These are phyloP conservation scores for Mustela nigripes DNA, from an alignment of 2,113 vertebrate species.

Conservation along the genomic window DNA sequence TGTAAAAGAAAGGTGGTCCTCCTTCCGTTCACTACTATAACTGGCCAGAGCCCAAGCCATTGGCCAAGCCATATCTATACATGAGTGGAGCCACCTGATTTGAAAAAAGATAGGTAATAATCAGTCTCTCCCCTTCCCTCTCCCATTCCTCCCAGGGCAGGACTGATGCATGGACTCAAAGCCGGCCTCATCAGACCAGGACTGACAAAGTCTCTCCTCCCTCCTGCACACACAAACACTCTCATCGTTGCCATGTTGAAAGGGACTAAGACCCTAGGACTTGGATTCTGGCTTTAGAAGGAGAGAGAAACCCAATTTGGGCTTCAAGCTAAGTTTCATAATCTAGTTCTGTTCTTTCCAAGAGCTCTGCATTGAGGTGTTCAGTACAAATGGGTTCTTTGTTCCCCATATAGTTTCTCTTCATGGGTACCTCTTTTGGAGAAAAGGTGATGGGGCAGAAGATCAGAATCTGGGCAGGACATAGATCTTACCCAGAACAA, in stretches of 20 bases:
- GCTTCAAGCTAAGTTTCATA: background rate
- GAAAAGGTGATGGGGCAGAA: background rate
- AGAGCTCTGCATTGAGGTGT: background rate
- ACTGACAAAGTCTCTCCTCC: background rate
- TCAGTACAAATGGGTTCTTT: background rate
- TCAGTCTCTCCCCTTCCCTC: background rate
- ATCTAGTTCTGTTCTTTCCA: background rate
- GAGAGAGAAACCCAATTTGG: background rate
- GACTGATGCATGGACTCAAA: background rate
- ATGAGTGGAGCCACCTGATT: background rate
- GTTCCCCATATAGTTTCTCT: background rate
- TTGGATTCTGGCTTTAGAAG: conserved; percentile 50
- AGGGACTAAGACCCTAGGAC: background rate
- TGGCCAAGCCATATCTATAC: background rate
- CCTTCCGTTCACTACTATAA: background rate
- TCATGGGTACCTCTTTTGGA: background rate
- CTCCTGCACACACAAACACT: background rate
- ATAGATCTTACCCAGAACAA: background rate
- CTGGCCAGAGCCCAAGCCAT: background rate
- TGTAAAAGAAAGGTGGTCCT: background rate
- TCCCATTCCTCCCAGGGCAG: background rate
- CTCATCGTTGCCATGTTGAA: background rate
- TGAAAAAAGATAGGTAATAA: background rate
- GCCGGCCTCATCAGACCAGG: background rate
- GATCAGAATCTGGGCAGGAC: background rate